phyloP scores from a whole-genome alignment of 2,888 invertebrate species.

The Polymixis lichenea region DNA sequence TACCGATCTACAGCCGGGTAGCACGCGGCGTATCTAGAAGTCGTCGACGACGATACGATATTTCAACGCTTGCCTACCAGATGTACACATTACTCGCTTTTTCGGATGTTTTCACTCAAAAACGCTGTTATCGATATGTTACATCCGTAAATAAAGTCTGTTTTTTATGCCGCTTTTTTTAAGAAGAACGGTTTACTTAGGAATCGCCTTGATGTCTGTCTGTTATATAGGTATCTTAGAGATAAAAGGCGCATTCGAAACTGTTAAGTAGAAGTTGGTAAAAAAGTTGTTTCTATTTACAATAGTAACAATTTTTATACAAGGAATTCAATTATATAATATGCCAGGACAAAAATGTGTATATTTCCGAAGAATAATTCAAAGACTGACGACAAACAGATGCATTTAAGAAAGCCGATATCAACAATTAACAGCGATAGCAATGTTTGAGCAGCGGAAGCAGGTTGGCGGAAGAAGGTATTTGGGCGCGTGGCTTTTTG shows the following conservation, averaged over 20 bases:
- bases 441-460: slow-evolving; percentile 78
- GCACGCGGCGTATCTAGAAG: slow-evolving; percentile 39
- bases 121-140: slow-evolving; percentile 66
- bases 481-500: slow-evolving; percentile 83
- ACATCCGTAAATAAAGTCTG: slow-evolving; percentile 64
- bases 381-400: slow-evolving; percentile 48
- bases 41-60: slow-evolving; percentile 40
- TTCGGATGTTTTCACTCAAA: slow-evolving; percentile 62
- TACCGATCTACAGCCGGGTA: slow-evolving; percentile 9
- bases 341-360: background rate
- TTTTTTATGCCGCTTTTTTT: slow-evolving; percentile 47
- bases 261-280: background rate
- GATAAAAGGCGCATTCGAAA: slow-evolving; percentile 8
- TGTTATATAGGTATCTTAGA: slow-evolving; percentile 2
- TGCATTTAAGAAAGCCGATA: slow-evolving; percentile 65
- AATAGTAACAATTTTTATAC: background rate
- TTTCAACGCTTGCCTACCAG: slow-evolving; percentile 66
- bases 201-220: slow-evolving; percentile 36
- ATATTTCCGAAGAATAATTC: slow-evolving; percentile 12
- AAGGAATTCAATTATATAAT: background rate
- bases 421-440: slow-evolving; percentile 65
- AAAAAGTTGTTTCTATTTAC: background rate
- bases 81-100: slow-evolving; percentile 64
- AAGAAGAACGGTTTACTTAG: slow-evolving; percentile 35
- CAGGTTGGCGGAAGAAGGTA: slow-evolving; percentile 84